These are phyloP conservation scores for Phoebastria nigripes DNA, from an alignment of 2,797 vertebrate species.

Conservation along the genomic window DNA sequence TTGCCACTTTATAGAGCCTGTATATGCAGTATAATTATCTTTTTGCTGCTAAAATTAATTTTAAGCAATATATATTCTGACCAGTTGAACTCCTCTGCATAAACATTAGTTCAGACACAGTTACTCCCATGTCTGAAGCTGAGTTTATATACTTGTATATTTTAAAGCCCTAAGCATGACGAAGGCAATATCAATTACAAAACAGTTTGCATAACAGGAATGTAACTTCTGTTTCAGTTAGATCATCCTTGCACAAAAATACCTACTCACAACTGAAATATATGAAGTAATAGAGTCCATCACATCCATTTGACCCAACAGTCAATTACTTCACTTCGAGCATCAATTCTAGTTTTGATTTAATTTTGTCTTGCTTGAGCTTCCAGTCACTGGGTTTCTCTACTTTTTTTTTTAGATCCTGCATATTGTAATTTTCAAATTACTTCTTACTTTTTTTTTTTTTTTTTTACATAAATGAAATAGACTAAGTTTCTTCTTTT, in stretches of 20 bases:
- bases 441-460: background rate
- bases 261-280: background rate
- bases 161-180: background rate
- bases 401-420: background rate
- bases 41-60: background rate
- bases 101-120: background rate
- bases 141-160: background rate
- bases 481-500: background rate
- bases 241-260: background rate
- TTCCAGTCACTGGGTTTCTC: background rate
- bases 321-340: background rate
- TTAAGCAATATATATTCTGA: background rate
- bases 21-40: background rate
- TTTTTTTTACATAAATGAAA: background rate
- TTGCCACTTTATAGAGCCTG: background rate
- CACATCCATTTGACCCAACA: background rate
- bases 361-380: background rate
- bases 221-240: background rate
- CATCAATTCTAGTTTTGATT: background rate
- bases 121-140: background rate
- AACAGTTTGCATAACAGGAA: background rate
- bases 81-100: background rate
- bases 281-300: background rate
- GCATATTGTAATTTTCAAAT: background rate
- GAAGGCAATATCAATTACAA: background rate